A percentile compares a stretch with the other conserved stretches of the same genome.
phyloP scores from a whole-genome alignment of 92 coral and sea anemone genomes.

The Bergia sp. region DNA sequence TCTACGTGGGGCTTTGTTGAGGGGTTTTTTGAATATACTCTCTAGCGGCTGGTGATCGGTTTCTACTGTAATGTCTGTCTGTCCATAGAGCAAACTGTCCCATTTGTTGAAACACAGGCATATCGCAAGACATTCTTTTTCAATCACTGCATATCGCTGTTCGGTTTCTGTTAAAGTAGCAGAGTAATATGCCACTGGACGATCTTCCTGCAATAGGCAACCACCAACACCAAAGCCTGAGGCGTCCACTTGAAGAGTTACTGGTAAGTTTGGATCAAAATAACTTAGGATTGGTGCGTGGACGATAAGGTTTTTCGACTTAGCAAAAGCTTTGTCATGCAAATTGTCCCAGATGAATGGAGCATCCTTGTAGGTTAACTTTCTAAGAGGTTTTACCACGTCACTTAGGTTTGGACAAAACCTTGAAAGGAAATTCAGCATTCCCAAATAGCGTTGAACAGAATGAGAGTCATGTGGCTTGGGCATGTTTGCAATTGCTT shows the following conservation, averaged over 20 bases:
- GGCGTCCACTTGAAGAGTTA: slow-evolving; percentile 50
- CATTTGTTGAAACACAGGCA: slow-evolving; percentile 33
- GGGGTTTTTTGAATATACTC: slow-evolving; percentile 45
- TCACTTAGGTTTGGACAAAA: slow-evolving; percentile 39
- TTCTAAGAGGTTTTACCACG: slow-evolving; percentile 37
- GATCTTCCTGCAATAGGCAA: slow-evolving; percentile 41
- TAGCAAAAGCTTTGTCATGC: slow-evolving; percentile 40
- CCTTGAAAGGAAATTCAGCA: slow-evolving; percentile 44
- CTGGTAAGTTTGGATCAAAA: slow-evolving; percentile 47
- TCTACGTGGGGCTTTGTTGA: slow-evolving; percentile 29
- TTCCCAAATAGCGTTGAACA: slow-evolving; percentile 48
- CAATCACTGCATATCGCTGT: slow-evolving; percentile 33
- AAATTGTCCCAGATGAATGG: slow-evolving; percentile 40
- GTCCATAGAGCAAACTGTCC: slow-evolving; percentile 47
- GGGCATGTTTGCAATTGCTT: slow-evolving; percentile 52
- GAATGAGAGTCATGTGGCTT: slow-evolving; percentile 35
- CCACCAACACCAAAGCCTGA: slow-evolving; percentile 51
- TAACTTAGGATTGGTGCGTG: slow-evolving; percentile 36
- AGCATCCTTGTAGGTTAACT: slow-evolving; percentile 44
- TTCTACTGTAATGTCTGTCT: slow-evolving; percentile 43
- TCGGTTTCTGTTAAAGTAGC: slow-evolving; percentile 33
- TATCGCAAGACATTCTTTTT: slow-evolving; percentile 43
- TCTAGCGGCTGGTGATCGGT: slow-evolving; percentile 53
- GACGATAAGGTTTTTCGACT: slow-evolving; percentile 47
- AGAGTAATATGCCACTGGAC: slow-evolving; percentile 48